Percentiles rank a stretch among this genome's conserved stretches.
These are phyloP conservation scores for Pteropus alecto DNA, from an alignment of 2,113 vertebrate species.

Conservation along the genomic window DNA sequence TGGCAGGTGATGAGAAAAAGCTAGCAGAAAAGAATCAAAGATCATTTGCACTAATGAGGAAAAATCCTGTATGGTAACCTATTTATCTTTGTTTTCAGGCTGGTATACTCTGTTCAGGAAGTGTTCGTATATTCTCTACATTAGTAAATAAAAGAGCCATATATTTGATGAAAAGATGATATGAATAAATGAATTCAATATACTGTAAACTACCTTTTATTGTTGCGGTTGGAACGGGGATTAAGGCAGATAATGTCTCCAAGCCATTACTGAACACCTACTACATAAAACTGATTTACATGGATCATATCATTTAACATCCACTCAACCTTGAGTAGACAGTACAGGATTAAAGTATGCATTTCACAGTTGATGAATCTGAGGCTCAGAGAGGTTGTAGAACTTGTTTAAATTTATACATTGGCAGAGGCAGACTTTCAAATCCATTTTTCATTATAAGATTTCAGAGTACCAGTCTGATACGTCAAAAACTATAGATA, in stretches of 20 bases:
- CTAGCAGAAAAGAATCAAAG: neutral
- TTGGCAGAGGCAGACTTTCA: neutral
- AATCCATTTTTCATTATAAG: neutral
- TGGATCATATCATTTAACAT: neutral
- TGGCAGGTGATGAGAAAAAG: neutral
- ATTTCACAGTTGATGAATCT: neutral
- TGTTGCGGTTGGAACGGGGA: neutral
- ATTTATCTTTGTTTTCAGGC: neutral
- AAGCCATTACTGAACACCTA: neutral
- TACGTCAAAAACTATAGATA: neutral
- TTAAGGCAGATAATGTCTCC: neutral
- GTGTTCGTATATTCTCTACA: neutral
- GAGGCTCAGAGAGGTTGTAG: neutral
- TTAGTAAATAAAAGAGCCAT: neutral
- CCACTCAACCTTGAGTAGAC: neutral
- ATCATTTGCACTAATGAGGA: neutral
- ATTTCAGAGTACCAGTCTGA: neutral
- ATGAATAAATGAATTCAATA: neutral
- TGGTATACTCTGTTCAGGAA: neutral
- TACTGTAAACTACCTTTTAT: neutral
- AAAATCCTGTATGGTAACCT: neutral
- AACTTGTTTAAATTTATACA: neutral
- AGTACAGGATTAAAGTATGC: neutral
- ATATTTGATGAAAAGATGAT: neutral
- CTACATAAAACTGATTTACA: neutral